Conservation (phyloP, 2,113 vertebrate species). For the Apteryx mantelli region DNA sequence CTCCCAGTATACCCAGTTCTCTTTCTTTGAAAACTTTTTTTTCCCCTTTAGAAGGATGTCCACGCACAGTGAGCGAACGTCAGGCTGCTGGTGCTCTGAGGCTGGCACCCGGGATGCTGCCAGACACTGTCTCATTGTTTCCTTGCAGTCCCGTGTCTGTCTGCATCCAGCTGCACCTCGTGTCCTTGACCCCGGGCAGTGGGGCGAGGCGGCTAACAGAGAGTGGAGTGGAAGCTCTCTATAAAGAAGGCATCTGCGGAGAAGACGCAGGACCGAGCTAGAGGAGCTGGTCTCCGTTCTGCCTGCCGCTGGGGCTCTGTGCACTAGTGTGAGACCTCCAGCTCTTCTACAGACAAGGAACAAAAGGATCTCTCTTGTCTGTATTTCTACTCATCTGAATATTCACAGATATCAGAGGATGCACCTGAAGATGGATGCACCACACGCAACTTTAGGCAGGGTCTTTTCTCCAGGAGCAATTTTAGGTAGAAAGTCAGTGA, state of each 20-base stretch:
- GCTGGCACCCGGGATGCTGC: background rate
- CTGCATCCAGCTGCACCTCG: background rate
- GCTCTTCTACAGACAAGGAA: background rate
- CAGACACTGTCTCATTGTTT: background rate
- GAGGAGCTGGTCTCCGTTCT: background rate
- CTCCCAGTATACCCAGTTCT: background rate
- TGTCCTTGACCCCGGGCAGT: fast-evolving
- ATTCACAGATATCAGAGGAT: background rate
- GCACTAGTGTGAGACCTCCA: background rate
- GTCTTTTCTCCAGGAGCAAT: background rate
- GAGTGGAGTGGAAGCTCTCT: background rate
- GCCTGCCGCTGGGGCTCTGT: background rate
- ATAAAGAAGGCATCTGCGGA: background rate
- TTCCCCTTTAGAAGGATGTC: background rate
- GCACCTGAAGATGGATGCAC: background rate
- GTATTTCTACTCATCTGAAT: background rate
- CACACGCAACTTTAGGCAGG: background rate
- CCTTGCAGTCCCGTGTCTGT: background rate
- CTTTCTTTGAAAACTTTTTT: background rate
- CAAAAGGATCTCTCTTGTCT: background rate
- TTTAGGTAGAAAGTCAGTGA: background rate
- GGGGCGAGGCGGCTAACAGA: background rate
- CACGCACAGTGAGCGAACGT: background rate
- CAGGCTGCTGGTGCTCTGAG: background rate
- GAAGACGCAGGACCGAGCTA: background rate